These are phyloP conservation scores for Onthophagus taurus DNA, from an alignment of 1,140 invertebrate genomes.

Conservation along the genomic window DNA sequence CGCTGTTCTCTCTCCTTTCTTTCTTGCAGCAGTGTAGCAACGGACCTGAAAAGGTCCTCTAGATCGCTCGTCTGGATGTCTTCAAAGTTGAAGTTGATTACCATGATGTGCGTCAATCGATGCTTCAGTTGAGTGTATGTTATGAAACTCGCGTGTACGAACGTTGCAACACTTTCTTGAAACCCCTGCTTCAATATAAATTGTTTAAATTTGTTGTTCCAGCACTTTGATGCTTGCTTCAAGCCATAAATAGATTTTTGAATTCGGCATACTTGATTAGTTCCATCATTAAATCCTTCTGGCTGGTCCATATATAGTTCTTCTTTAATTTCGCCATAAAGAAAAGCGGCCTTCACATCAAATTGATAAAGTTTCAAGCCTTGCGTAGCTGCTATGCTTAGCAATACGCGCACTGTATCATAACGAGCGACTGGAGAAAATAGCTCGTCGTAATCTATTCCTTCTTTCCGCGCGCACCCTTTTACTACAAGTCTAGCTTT, in stretches of 20 bases:
- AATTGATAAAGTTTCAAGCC: constrained; percentile 23
- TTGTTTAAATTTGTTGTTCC: constrained; percentile 28
- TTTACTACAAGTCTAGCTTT: constrained; percentile 28
- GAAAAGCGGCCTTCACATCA: constrained; percentile 28
- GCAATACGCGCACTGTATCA: constrained; percentile 21
- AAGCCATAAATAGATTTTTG: constrained; percentile 18
- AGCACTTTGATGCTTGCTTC: constrained; percentile 28
- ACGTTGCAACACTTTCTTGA: constrained; percentile 1
- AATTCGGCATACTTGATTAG: constrained; percentile 11
- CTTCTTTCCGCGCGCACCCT: constrained; percentile 25
- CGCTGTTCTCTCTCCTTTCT: too few relatives aligned
- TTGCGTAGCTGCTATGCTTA: constrained; percentile 19
- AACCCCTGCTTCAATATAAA: constrained; percentile 20
- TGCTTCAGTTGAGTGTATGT: too few relatives aligned
- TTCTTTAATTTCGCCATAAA: constrained; percentile 25
- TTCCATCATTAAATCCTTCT: constrained; percentile 24
- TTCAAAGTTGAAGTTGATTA: too few relatives aligned
- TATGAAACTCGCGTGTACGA: too few relatives aligned
- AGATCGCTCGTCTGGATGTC: too few relatives aligned
- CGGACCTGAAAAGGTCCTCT: too few relatives aligned
- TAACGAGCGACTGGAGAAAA: constrained; percentile 27
- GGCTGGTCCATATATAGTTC: constrained; percentile 31
- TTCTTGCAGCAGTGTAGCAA: too few relatives aligned
- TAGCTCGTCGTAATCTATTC: constrained; percentile 27
- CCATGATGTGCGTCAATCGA: too few relatives aligned